Base-by-base conservation (phyloP, 2,888 invertebrate genomes). In the Drosophila eohydei region DNA sequence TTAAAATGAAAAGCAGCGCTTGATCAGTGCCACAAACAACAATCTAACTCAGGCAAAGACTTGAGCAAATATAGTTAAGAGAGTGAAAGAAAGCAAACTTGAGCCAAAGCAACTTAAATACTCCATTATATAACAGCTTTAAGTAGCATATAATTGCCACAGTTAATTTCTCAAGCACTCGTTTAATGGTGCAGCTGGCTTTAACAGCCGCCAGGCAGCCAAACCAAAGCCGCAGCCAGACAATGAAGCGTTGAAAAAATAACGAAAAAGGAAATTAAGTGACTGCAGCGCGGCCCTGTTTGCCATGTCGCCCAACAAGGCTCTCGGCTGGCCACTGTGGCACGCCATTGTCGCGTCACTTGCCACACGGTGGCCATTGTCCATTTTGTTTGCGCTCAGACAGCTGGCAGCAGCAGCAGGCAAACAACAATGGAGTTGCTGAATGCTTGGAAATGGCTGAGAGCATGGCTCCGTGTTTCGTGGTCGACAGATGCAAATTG, bases 191-290 rank as follows among this genome's bases (percentile, higher is more conserved):
- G 14, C 40, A 14, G 68, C 48, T 48, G 56, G 40, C 67, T 62
- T 78, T 71, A 74, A 76, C 66, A 34, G 52, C 52, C 51, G 50
- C 48, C n/a, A 21, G 51, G 41, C 44, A 32, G 51, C 56, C 43
- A 48, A 26, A 32, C 44, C 16, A 68, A 54, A 58, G 62, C 59
- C 64, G 32, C 58, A 57, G 59, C 34, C 66, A 48, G 61, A 78
- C 77, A 85, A 86, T 86, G 84, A 71, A 82, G 84, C 86, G 82
- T 72, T 70, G 70, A 71, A 38, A 38, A 73, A 80, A 58, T 21
- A 8, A 26, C 70, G 84, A 70, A 86, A 86, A 70, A 68, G 80
- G 80, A 83, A 85, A 81, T 87, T 76, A 81, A 85, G 80, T 80
- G 75, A 80, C 71, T 80, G 77, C 81, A 68, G 64, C 41, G 69